Conservation (phyloP, 2,113 vertebrate genomes). For the Eulemur rufifrons region DNA sequence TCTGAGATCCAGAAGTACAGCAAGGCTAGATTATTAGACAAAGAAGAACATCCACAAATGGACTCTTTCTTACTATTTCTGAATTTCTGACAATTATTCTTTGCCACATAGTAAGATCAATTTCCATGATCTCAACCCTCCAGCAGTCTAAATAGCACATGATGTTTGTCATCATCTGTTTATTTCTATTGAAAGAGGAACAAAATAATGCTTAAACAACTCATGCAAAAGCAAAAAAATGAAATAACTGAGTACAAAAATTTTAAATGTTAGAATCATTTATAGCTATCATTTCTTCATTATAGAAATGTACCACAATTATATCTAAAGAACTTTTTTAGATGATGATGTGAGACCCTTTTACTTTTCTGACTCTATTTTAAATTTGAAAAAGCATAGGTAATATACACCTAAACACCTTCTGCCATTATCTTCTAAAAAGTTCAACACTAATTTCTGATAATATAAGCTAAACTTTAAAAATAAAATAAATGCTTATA, state of each 20-base stretch:
- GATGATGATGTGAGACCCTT: neutral
- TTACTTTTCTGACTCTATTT: neutral
- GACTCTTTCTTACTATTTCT: neutral
- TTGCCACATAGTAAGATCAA: neutral
- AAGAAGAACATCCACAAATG: neutral
- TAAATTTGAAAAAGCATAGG: neutral
- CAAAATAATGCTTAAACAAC: neutral
- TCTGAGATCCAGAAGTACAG: neutral
- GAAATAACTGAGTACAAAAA: neutral
- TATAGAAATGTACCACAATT: neutral
- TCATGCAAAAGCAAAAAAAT: neutral
- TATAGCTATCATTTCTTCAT: neutral
- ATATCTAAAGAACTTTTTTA: neutral
- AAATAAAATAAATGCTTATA: conserved; percentile 40
- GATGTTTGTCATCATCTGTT: neutral
- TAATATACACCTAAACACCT: neutral
- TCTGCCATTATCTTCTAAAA: neutral
- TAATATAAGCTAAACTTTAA: neutral
- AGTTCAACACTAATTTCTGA: neutral
- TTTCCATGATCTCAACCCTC: neutral
- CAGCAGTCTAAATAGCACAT: neutral
- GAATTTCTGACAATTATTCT: neutral
- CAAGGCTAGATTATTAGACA: neutral
- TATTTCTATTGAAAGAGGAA: neutral
- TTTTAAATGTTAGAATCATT: neutral